Evolutionary conservation across 2,888 invertebrate genomes (phyloP).

Genomic region (Chloroclystis v-ata): DNA sequence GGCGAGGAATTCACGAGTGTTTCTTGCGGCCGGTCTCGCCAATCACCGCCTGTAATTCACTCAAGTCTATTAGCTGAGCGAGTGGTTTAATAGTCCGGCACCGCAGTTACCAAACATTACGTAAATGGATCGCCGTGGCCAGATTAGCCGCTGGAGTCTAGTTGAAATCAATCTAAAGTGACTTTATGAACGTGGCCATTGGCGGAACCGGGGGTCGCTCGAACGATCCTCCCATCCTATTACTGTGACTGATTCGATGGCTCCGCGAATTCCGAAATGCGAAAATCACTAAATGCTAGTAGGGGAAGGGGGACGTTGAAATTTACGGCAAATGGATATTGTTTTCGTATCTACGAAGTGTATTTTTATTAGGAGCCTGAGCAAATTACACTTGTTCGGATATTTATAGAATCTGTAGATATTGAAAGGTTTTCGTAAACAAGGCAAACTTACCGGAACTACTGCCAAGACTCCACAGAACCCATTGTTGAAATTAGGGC

Average conservation of each 20-base stretch:
- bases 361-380: neutral
- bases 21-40: conserved; percentile 37
- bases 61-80: conserved; percentile 47
- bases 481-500: neutral
- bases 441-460: neutral
- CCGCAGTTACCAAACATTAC: conserved; percentile 53
- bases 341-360: conserved; percentile 2
- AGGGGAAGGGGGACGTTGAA: conserved; percentile 3
- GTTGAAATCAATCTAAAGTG: conserved; percentile 30
- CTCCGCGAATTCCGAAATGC: conserved; percentile 16
- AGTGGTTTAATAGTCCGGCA: conserved; percentile 43
- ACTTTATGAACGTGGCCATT: conserved; percentile 26
- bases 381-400: too few species aligned
- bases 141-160: conserved; percentile 35
- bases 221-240: conserved; percentile 20
- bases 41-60: conserved; percentile 48
- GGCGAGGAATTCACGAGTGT: conserved; percentile 31
- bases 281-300: conserved; percentile 17
- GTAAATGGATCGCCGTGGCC: conserved; percentile 50
- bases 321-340: conserved; percentile 13
- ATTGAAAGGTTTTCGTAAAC: conserved; percentile 1
- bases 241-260: conserved; percentile 24
- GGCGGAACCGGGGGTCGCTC: conserved; percentile 15
- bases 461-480: neutral
- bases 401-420: too few species aligned